Evolutionary conservation across 2,113 vertebrate genomes (phyloP).

Genomic region (Crocuta crocuta): DNA sequence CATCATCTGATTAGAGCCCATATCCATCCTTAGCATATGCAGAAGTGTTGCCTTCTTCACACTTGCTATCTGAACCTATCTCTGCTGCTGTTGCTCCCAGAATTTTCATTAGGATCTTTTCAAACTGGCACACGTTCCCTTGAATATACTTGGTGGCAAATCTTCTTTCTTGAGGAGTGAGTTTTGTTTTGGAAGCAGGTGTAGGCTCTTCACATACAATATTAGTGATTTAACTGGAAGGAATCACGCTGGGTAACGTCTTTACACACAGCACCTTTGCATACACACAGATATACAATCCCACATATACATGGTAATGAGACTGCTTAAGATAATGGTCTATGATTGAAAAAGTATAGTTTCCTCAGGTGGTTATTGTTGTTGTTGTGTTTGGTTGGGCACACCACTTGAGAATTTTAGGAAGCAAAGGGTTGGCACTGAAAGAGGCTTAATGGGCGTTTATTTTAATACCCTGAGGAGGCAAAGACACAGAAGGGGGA

Average conservation of each 20-base stretch:
- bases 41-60: not conserved
- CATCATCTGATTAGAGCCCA: not conserved
- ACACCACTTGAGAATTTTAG: slow-evolving; percentile 23
- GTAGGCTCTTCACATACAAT: not conserved
- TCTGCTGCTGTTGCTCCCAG: not conserved
- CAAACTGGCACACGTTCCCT: not conserved
- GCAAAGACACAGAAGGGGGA: not conserved
- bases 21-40: not conserved
- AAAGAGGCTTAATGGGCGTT: not conserved
- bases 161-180: not conserved
- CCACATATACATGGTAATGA: not conserved
- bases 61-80: not conserved
- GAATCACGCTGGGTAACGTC: not conserved
- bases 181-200: slow-evolving; percentile 11
- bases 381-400: not conserved
- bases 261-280: not conserved
- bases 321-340: not conserved
- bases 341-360: not conserved
- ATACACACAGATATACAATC: not conserved
- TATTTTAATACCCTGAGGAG: not conserved
- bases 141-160: not conserved
- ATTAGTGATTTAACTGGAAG: not conserved
- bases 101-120: not conserved
- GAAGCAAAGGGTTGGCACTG: not conserved
- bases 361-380: not conserved